phyloP scores from a whole-genome alignment of 2,888 invertebrate genomes.

The Strigamia crassipes region DNA sequence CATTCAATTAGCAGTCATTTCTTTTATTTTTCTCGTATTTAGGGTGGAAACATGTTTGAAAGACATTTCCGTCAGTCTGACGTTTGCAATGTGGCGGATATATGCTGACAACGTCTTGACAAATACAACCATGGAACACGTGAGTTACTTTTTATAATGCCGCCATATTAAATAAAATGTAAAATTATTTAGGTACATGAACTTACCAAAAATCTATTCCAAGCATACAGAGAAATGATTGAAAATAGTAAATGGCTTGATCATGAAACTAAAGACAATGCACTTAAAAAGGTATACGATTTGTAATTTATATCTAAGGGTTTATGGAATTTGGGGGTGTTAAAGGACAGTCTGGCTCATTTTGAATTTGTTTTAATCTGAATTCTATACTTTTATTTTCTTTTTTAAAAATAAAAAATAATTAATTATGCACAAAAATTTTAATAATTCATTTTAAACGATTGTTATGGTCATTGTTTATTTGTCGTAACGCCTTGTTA shows the following conservation, averaged over 20 bases:
- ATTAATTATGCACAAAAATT: too few species aligned
- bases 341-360: too few species aligned
- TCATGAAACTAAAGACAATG: background rate
- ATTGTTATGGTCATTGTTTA: too few species aligned
- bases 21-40: background rate
- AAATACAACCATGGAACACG: background rate
- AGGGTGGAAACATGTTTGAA: background rate
- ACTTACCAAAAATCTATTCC: background rate
- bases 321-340: too few species aligned
- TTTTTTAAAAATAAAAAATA: too few species aligned
- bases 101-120: background rate
- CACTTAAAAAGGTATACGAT: background rate
- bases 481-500: too few species aligned
- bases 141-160: background rate
- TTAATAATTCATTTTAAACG: too few species aligned
- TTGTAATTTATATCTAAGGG: too few species aligned
- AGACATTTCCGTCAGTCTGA: background rate
- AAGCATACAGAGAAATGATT: background rate
- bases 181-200: background rate
- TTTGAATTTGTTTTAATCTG: too few species aligned
- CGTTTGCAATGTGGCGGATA: constrained; percentile 1
- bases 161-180: too few species aligned
- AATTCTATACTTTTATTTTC: too few species aligned
- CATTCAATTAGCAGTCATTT: too few species aligned
- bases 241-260: background rate